Evolutionary conservation across 2,888 invertebrate species (phyloP).

Genomic region (Amphipyra tragopoginis): DNA sequence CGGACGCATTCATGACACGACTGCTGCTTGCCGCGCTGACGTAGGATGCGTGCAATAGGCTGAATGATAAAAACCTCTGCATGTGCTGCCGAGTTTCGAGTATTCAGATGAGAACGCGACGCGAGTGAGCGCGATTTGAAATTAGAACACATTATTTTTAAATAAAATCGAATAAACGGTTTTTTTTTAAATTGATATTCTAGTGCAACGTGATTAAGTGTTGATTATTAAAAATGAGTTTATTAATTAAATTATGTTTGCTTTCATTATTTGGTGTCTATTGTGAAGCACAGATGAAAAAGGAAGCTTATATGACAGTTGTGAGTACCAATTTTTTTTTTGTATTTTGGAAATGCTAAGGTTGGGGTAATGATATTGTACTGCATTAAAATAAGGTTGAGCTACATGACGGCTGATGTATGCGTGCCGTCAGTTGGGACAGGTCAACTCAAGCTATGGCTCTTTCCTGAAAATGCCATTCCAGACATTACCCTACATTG

Average conservation of each 20-base stretch:
- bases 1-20: slow-evolving; percentile 42
- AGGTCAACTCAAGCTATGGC: too few species aligned
- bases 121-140: slow-evolving; percentile 40
- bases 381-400: too few species aligned
- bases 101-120: slow-evolving; percentile 31
- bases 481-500: too few species aligned
- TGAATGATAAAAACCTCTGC: slow-evolving; percentile 58
- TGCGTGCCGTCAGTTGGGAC: too few species aligned
- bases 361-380: too few species aligned
- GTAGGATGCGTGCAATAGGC: slow-evolving; percentile 52
- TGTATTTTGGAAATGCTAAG: too few species aligned
- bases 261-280: slow-evolving; percentile 37
- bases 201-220: slow-evolving; percentile 8
- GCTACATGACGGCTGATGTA: too few species aligned
- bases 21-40: too few species aligned
- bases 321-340: slow-evolving; percentile 41
- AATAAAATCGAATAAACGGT: slow-evolving; percentile 21
- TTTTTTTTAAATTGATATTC: slow-evolving; percentile 5
- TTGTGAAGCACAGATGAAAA: slow-evolving; percentile 42
- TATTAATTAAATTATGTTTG: slow-evolving; percentile 37
- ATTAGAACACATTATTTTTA: slow-evolving; percentile 23
- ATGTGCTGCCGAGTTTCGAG: slow-evolving; percentile 43
- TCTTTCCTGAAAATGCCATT: too few species aligned
- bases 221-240: slow-evolving; percentile 41
- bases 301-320: slow-evolving; percentile 51